Percentiles rank a stretch among this genome's conserved stretches.
Conservation (phyloP, 2,113 vertebrate species). For the Perca flavescens region DNA sequence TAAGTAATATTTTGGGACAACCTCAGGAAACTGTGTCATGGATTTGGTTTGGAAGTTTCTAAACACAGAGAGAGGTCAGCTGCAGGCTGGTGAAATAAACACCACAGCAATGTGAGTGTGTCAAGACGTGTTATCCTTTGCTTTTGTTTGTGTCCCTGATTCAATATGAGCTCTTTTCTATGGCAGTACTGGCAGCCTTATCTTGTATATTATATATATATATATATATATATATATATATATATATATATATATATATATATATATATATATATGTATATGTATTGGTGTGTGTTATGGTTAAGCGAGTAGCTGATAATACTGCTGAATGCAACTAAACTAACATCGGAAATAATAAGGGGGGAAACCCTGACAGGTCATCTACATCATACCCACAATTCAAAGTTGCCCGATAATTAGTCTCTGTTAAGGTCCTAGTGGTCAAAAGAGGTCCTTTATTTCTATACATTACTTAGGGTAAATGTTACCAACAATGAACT, state of each 20-base stretch:
- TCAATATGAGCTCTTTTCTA: background rate
- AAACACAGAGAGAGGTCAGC: conserved; percentile 58
- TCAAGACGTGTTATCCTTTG: conserved; percentile 5
- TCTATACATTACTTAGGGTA: conserved; percentile 7
- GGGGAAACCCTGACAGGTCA: background rate
- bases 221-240: too few species aligned
- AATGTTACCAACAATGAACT: background rate
- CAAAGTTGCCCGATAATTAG: background rate
- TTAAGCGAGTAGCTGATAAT: background rate
- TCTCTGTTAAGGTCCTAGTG: background rate
- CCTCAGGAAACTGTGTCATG: conserved; percentile 73
- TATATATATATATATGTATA: too few species aligned
- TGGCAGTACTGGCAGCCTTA: background rate
- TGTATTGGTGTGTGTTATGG: background rate
- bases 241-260: too few species aligned
- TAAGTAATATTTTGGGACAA: conserved; percentile 72
- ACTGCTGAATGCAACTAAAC: background rate
- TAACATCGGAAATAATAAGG: background rate
- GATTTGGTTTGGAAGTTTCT: conserved; percentile 45
- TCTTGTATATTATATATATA: background rate
- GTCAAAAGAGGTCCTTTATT: conserved; percentile 12
- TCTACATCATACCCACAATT: background rate
- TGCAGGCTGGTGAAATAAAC: conserved; percentile 36
- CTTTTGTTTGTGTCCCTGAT: background rate
- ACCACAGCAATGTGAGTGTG: conserved; percentile 33